Conservation (phyloP, 2,113 vertebrate genomes). For the Columbina picui region DNA sequence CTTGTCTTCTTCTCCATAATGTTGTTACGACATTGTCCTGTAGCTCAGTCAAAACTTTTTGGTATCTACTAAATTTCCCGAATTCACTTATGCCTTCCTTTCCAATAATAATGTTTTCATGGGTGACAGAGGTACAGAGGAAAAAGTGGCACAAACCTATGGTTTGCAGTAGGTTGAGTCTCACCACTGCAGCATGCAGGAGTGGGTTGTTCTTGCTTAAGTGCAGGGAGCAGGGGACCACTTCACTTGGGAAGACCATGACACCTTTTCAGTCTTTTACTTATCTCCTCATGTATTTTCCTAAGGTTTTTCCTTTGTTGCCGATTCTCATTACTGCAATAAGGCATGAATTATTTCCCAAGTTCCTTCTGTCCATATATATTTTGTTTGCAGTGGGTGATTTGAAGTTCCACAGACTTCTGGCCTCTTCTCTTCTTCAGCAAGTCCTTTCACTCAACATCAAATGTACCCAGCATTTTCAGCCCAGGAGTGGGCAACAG, state of each 20-base stretch:
- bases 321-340: not conserved
- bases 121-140: not conserved
- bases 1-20: accelerated
- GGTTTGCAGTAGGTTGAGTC: not conserved
- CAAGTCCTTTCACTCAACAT: accelerated
- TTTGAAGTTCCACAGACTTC: not conserved
- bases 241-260: not conserved
- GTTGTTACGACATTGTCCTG: not conserved
- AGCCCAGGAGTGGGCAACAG: accelerated
- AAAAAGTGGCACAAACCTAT: not conserved
- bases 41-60: not conserved
- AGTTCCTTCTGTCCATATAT: not conserved
- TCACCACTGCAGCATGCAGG: accelerated
- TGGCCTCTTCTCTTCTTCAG: not conserved
- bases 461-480: not conserved
- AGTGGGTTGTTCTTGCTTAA: not conserved
- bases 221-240: not conserved
- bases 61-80: not conserved
- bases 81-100: not conserved
- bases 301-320: not conserved
- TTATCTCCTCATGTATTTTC: not conserved
- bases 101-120: not conserved
- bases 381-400: not conserved
- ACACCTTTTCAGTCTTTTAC: accelerated
- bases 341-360: not conserved